Conservation (phyloP, 2,888 invertebrate genomes). For the Drosophila lacicola region DNA sequence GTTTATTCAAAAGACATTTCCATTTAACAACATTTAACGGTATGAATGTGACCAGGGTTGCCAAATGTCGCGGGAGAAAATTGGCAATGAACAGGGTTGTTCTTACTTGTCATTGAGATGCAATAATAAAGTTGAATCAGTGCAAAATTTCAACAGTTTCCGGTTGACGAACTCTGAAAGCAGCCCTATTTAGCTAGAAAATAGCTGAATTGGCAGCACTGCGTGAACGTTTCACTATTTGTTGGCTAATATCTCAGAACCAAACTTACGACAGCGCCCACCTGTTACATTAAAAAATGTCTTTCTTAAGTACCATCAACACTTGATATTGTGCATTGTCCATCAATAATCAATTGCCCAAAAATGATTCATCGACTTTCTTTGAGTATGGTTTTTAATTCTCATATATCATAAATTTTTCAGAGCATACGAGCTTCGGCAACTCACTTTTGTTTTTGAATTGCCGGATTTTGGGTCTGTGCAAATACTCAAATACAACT, state of each 20-base stretch:
- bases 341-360: neutral
- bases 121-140: too few relatives aligned
- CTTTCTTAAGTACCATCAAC: neutral
- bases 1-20: too few relatives aligned
- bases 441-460: neutral
- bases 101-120: too few relatives aligned
- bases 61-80: too few relatives aligned
- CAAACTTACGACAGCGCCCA: neutral
- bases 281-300: neutral
- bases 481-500: conserved; percentile 30
- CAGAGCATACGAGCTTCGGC: conserved; percentile 1
- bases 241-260: neutral
- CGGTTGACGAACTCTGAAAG: too few relatives aligned
- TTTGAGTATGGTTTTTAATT: neutral
- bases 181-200: too few relatives aligned
- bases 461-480: conserved; percentile 22
- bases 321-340: neutral
- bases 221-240: conserved; percentile 3
- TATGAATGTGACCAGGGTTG: too few relatives aligned
- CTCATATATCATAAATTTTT: neutral
- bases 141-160: too few relatives aligned
- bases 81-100: too few relatives aligned
- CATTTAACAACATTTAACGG: too few relatives aligned
- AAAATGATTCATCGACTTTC: conserved; percentile 3
- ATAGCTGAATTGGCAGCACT: too few relatives aligned